Conservation (phyloP, 1,140 invertebrate genomes). For the Drosophila fuyamai region DNA sequence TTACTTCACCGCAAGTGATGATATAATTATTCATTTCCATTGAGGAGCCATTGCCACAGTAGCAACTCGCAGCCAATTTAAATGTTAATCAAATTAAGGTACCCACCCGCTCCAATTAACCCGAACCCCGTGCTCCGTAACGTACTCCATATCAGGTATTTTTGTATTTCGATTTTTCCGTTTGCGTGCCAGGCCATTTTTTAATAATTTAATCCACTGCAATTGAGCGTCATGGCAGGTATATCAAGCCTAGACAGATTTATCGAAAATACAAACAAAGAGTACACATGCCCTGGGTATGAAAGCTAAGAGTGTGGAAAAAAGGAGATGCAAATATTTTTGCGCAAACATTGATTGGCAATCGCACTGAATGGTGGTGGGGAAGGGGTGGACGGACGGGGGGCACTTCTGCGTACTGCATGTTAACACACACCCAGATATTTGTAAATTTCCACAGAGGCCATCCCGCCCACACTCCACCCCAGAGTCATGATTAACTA, state of each 20-base stretch:
- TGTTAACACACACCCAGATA: constrained; percentile 50
- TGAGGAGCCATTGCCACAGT: constrained; percentile 8
- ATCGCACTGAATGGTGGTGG: constrained; percentile 34
- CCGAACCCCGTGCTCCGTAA: not conserved
- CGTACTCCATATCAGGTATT: constrained; percentile 11
- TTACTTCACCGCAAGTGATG: constrained; percentile 12
- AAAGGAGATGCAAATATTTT: constrained; percentile 78
- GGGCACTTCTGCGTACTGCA: constrained; percentile 10
- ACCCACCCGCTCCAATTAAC: constrained; percentile 58
- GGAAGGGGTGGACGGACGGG: not conserved
- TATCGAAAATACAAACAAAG: constrained; percentile 73
- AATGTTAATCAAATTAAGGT: constrained; percentile 79
- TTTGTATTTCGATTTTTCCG: constrained; percentile 42
- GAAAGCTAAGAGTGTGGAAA: constrained; percentile 72
- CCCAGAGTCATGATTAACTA: constrained; percentile 62
- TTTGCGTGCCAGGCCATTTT: constrained; percentile 57
- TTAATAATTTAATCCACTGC: constrained; percentile 82
- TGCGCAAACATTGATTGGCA: constrained; percentile 81
- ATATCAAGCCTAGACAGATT: constrained; percentile 73
- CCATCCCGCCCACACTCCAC: constrained; percentile 8
- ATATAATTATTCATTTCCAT: constrained; percentile 48
- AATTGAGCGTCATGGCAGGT: constrained; percentile 71
- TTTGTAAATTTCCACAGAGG: constrained; percentile 43
- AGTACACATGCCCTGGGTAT: constrained; percentile 20
- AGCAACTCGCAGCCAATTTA: constrained; percentile 58